Conservation (phyloP, 2,888 invertebrate genomes). For the Drosophila longiperda region DNA sequence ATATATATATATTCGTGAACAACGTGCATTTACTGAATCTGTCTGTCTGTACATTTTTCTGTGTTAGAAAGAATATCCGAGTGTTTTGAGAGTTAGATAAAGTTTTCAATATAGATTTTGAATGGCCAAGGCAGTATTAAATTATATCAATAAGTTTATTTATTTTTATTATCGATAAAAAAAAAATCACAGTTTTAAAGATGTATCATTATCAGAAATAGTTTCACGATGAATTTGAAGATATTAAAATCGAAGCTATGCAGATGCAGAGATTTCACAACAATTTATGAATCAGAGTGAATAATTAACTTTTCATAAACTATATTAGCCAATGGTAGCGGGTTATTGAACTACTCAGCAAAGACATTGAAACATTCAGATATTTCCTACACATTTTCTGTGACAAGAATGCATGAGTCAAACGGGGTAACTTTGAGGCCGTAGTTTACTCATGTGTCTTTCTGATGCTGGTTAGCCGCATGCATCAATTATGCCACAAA, state of each 20-base stretch:
- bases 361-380: constrained; percentile 24
- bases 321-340: constrained; percentile 20
- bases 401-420: constrained; percentile 44
- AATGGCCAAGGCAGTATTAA: too few relatives aligned
- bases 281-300: constrained; percentile 33
- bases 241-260: not conserved
- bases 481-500: constrained; percentile 28
- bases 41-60: too few relatives aligned
- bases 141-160: too few relatives aligned
- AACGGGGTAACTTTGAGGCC: constrained; percentile 9
- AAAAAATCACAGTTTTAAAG: too few relatives aligned
- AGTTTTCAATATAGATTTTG: too few relatives aligned
- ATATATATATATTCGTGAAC: not conserved
- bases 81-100: too few relatives aligned
- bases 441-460: constrained; percentile 29
- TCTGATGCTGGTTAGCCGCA: not conserved
- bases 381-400: constrained; percentile 10
- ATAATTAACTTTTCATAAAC: constrained; percentile 1
- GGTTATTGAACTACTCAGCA: constrained; percentile 49
- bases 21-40: too few relatives aligned
- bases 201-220: not conserved
- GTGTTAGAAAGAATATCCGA: too few relatives aligned
- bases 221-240: not conserved
- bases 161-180: too few relatives aligned
- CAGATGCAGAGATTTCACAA: constrained; percentile 32